Evolutionary conservation across 1,140 invertebrate genomes (phyloP), one percentile per base, ranked within the genome.

Genomic region (Carcinoscorpius rotundicauda): DNA sequence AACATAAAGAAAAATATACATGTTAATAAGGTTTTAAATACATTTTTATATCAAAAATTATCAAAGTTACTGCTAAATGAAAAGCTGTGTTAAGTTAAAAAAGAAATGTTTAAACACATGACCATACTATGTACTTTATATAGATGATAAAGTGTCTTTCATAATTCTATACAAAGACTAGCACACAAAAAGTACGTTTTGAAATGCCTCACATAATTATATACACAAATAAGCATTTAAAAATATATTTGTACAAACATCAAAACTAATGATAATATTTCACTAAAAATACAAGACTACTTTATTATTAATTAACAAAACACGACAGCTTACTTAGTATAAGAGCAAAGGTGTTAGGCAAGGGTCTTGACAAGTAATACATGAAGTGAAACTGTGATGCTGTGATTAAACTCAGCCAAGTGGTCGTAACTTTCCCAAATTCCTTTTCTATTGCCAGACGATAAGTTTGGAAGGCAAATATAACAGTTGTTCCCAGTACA

Each of bases 381-480:
- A 98, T 87, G 73, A 98, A 96, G 79, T 99, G 97, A 79, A 97
- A 99, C 75, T 99, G 97, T 8, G 91, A 87, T 49, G 88, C 82
- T 50, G 88, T 93, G 58, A 98, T 84, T 4, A 87, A 73, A 52
- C 91, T 82, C 69, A 93, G 87, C 90, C 93, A 96, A 69, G 83
- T 82, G 11, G 86, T 80, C 75, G 91, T 86, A 66, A 83, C 81
- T 52, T 76, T 74, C 29, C 94, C 93, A 81, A 93, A 96, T 59
- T 86, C 78, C 71, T 84, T 61, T 50, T 62, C 62, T 9, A 81
- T 69, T 11, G 73, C 71, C 59, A 65, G 64, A 67, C 83, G 82
- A 66, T 95, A 87, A 52, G 84, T 78, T 65, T 83, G 82, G 73
- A 96, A 88, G 63, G 86, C 79, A 71, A 78, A 73, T 60, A 94